phyloP scores from a whole-genome alignment of 2,888 invertebrate genomes.

The Lysandra coridon region DNA sequence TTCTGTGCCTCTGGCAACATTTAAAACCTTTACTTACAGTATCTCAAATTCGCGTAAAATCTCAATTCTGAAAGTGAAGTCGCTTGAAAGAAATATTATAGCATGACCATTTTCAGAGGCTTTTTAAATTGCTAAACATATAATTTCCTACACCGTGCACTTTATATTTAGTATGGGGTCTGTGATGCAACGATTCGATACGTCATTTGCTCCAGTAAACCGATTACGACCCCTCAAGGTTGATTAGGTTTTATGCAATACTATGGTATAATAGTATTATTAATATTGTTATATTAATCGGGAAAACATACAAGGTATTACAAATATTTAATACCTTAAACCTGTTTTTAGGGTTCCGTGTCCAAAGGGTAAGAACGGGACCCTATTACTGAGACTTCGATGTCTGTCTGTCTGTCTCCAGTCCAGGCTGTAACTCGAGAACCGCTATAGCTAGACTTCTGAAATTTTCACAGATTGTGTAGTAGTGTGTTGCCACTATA shows the following conservation, averaged over 20 bases:
- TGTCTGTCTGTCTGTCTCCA: no score
- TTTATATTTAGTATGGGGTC: constrained; percentile 17
- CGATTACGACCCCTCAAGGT: neutral
- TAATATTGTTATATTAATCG: neutral
- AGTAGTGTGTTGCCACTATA: no score
- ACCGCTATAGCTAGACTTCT: no score
- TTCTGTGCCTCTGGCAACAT: neutral
- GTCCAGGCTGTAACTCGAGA: no score
- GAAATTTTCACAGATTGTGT: no score
- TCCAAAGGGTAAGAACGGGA: no score
- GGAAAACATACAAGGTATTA: neutral
- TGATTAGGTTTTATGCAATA: neutral
- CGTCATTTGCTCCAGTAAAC: constrained; percentile 8
- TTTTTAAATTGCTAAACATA: neutral
- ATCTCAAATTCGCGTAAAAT: neutral
- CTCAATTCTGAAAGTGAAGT: neutral
- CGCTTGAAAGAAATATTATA: neutral
- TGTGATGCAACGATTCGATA: constrained; percentile 22
- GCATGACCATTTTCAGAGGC: neutral
- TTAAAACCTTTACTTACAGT: neutral
- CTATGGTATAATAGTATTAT: neutral
- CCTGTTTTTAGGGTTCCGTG: no score
- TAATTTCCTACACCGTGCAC: neutral
- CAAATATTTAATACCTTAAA: neutral
- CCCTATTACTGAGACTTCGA: no score